These are phyloP conservation scores for Passer montanus DNA, from an alignment of 2,113 vertebrate genomes.

Conservation along the genomic window DNA sequence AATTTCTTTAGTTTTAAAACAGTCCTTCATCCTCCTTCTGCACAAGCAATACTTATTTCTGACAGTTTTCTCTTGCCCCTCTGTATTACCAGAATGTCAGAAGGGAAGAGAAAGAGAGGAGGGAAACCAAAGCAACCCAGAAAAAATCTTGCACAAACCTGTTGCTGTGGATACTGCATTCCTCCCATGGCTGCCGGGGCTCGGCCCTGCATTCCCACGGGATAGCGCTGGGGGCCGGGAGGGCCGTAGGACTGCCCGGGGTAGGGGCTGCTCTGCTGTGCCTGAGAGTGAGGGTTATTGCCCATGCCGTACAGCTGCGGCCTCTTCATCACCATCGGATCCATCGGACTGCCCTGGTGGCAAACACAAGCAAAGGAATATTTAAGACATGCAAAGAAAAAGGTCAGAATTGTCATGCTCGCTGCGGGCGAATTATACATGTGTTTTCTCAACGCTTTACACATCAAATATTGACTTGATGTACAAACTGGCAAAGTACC, in stretches of 20 bases:
- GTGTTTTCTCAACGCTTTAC: background rate
- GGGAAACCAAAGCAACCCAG: background rate
- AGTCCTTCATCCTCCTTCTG: background rate
- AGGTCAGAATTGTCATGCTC: background rate
- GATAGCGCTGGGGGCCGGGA: constrained; percentile 89
- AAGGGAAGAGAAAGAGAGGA: background rate
- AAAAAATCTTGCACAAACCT: constrained; percentile 79
- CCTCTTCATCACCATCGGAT: constrained; percentile 97
- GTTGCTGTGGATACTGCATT: constrained; percentile 94
- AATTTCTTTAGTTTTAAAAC: background rate
- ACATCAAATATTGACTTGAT: background rate
- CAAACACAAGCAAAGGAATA: constrained; percentile 3
- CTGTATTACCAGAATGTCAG: background rate
- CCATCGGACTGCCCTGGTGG: constrained; percentile 90
- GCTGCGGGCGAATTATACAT: rapidly evolving
- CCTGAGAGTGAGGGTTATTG: constrained; percentile 86
- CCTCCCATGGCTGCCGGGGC: constrained; percentile 86
- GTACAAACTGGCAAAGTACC: background rate
- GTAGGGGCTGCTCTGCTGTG: constrained; percentile 88
- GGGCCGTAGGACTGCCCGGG: constrained; percentile 88
- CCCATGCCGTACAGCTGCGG: constrained; percentile 93
- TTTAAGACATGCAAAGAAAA: background rate
- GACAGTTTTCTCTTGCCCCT: background rate
- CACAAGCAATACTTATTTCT: background rate
- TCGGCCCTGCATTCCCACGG: constrained; percentile 89